These are phyloP conservation scores for Chorisops tibialis DNA, from an alignment of 2,888 invertebrate species.

Conservation along the genomic window DNA sequence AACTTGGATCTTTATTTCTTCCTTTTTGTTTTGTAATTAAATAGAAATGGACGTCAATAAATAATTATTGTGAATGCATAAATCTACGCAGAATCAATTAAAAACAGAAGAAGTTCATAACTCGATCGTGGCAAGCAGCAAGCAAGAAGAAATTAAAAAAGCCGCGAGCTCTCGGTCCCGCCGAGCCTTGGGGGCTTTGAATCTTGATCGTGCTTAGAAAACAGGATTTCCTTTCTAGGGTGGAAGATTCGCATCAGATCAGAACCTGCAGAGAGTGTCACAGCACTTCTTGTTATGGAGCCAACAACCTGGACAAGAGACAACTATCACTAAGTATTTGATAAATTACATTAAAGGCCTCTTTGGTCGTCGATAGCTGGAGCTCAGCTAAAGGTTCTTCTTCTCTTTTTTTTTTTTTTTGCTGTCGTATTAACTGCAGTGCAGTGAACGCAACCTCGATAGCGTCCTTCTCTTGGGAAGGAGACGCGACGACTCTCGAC, in stretches of 20 bases:
- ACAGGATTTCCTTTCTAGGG: slow-evolving; percentile 31
- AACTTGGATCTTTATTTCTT: not conserved
- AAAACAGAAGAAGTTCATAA: slow-evolving; percentile 11
- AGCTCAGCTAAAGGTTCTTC: no score
- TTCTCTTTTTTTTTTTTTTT: no score
- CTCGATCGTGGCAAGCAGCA: not conserved
- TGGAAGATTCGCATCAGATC: slow-evolving; percentile 15
- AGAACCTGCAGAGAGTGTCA: slow-evolving; percentile 20
- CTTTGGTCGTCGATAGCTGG: slow-evolving; percentile 13
- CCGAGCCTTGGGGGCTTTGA: not conserved
- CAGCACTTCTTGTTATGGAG: slow-evolving; percentile 24
- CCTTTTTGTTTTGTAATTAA: slow-evolving; percentile 4
- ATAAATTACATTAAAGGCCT: slow-evolving; percentile 31
- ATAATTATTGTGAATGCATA: slow-evolving; percentile 21
- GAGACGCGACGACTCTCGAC: not conserved
- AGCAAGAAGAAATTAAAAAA: not conserved
- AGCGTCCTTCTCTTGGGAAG: no score
- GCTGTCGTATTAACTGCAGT: no score
- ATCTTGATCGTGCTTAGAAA: slow-evolving; percentile 27
- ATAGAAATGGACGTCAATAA: slow-evolving; percentile 9
- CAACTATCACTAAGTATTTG: slow-evolving; percentile 29
- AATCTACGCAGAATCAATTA: slow-evolving; percentile 21
- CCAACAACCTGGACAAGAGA: slow-evolving; percentile 27
- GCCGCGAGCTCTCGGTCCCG: not conserved
- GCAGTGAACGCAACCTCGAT: no score